Percentiles rank a stretch among this genome's conserved stretches.
Evolutionary conservation across 2,797 vertebrate species (phyloP).

Genomic region (Pseudochromis fuscus): DNA sequence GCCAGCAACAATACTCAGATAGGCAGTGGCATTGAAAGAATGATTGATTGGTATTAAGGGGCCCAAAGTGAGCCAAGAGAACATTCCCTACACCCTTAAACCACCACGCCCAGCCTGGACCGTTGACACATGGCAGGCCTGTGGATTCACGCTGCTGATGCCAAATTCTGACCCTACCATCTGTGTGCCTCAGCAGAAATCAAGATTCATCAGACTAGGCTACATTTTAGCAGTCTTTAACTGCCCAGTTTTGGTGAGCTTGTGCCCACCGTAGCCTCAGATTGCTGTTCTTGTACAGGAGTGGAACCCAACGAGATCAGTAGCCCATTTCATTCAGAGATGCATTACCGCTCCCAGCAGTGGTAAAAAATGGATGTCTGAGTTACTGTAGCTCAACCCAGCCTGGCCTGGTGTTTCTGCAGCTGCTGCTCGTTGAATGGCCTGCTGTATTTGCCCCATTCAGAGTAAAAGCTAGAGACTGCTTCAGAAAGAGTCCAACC

Average conservation of each 20-base stretch:
- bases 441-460: background rate
- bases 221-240: slow-evolving; percentile 1
- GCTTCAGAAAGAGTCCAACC: background rate
- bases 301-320: background rate
- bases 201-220: background rate
- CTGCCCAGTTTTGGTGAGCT: background rate
- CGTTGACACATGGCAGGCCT: slow-evolving; percentile 7
- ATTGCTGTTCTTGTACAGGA: slow-evolving; percentile 15
- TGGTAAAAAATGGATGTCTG: background rate
- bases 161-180: slow-evolving; percentile 22
- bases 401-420: background rate
- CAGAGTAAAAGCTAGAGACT: background rate
- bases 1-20: background rate
- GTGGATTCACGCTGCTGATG: background rate
- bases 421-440: too few relatives aligned
- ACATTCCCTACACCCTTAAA: background rate
- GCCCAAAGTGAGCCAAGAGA: background rate
- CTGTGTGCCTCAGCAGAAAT: slow-evolving; percentile 9
- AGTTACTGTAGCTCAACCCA: background rate
- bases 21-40: background rate
- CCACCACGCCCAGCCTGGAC: background rate
- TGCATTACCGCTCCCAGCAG: background rate
- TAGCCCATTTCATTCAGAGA: background rate
- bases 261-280: background rate
- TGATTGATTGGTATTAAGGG: background rate